Evolutionary conservation across 2,888 invertebrate species (phyloP).

Genomic region (Synanthedon formicaeformis): DNA sequence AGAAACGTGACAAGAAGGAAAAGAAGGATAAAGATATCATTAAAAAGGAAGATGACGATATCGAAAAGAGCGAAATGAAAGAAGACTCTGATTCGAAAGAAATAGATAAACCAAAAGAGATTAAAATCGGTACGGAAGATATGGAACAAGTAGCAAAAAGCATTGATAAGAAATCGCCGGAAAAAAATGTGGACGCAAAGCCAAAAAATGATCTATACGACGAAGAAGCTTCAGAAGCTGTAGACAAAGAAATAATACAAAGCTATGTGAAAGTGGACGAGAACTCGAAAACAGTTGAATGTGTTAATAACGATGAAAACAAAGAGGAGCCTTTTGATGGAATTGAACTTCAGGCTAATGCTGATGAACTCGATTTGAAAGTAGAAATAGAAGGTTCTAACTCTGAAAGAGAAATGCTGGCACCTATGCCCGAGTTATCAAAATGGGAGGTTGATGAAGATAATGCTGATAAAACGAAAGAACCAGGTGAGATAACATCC

Average conservation of each 20-base stretch:
- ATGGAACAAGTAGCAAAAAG: conserved; percentile 17
- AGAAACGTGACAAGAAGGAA: conserved; percentile 67
- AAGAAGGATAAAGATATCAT: conserved; percentile 63
- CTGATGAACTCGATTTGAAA: conserved; percentile 68
- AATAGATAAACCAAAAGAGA: conserved; percentile 25
- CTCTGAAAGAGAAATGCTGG: conserved; percentile 72
- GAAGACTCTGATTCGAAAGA: conserved; percentile 24
- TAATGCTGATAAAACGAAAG: conserved; percentile 46
- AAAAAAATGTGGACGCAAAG: conserved; percentile 20
- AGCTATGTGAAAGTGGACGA: conserved; percentile 63
- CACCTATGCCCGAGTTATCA: conserved; percentile 82
- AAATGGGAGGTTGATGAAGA: conserved; percentile 89
- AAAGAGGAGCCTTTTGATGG: conserved; percentile 71
- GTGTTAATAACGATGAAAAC: conserved; percentile 35
- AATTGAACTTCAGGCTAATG: conserved; percentile 68
- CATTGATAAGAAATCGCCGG: conserved; percentile 15
- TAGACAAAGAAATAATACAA: conserved; percentile 70
- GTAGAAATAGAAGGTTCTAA: conserved; percentile 50
- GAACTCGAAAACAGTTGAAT: conserved; percentile 22
- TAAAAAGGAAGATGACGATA: conserved; percentile 36
- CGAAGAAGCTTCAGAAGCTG: conserved; percentile 63
- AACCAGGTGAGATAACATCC: conserved; percentile 58
- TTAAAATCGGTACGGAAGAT: conserved; percentile 13
- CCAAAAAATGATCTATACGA: conserved; percentile 58
- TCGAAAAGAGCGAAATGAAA: conserved; percentile 35